A percentile compares a stretch with the other conserved stretches of the same genome.
Conservation (phyloP, 2,888 invertebrate species). For the Trachelus tabidus region DNA sequence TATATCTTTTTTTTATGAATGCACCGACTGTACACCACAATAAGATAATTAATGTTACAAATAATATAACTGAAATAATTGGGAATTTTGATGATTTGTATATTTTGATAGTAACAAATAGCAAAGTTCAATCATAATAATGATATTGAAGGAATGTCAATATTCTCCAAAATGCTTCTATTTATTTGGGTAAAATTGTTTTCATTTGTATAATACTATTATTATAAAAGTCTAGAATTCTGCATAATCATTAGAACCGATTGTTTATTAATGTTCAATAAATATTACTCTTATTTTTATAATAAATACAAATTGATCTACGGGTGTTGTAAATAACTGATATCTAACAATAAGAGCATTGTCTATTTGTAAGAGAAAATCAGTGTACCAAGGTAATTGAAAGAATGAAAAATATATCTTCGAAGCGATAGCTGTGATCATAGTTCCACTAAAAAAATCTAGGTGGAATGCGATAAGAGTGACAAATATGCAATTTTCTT, state of each 20-base stretch:
- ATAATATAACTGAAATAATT: neutral
- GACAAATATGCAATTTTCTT: neutral
- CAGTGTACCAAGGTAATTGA: slow-evolving; percentile 25
- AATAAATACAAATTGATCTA: slow-evolving; percentile 20
- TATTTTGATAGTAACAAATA: neutral
- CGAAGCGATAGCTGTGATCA: neutral
- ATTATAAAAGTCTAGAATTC: neutral
- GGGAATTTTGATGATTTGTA: neutral
- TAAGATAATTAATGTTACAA: neutral
- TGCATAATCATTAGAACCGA: neutral
- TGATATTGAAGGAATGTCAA: neutral
- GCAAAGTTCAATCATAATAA: neutral
- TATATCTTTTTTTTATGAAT: slow-evolving; percentile 24
- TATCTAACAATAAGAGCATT: neutral
- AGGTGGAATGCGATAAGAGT: neutral
- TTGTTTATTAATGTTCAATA: slow-evolving; percentile 5
- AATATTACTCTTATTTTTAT: slow-evolving; percentile 28
- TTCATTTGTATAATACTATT: neutral
- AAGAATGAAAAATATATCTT: slow-evolving; percentile 8
- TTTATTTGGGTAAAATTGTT: neutral
- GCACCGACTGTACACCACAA: neutral
- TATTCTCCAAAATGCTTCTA: neutral
- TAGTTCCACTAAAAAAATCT: neutral
- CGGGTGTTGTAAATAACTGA: slow-evolving; percentile 21
- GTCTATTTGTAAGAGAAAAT: neutral